phyloP scores from a whole-genome alignment of 2,888 invertebrate species.

The Cosmopolites sordidus region DNA sequence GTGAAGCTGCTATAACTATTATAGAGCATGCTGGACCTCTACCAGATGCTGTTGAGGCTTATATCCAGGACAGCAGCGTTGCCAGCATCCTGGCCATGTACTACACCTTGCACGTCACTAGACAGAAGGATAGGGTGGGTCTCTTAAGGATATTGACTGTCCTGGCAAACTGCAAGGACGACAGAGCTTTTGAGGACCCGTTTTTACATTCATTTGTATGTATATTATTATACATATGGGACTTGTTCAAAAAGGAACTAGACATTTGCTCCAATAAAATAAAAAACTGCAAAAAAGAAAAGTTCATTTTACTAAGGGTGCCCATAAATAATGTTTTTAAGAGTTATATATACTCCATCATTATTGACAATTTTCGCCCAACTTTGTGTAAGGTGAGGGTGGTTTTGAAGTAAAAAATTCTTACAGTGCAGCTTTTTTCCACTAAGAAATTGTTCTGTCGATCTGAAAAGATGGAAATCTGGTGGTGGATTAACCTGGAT shows the following conservation, averaged over 20 bases:
- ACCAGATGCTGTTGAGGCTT: constrained; percentile 89
- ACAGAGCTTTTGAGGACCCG: constrained; percentile 91
- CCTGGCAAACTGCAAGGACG: constrained; percentile 84
- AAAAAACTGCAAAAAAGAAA: too few species aligned
- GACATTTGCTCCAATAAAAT: too few species aligned
- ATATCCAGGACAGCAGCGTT: constrained; percentile 85
- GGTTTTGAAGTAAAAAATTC: too few species aligned
- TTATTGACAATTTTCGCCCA: too few species aligned
- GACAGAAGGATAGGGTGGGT: constrained; percentile 74
- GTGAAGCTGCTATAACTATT: constrained; percentile 87
- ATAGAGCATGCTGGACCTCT: constrained; percentile 92
- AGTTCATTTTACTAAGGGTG: too few species aligned
- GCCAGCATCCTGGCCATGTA: constrained; percentile 93
- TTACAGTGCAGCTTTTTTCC: too few species aligned
- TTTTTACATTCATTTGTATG: constrained; percentile 84
- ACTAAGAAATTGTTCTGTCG: too few species aligned
- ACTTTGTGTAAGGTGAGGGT: too few species aligned
- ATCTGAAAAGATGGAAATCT: too few species aligned
- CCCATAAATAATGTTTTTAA: too few species aligned
- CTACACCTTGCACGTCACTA: constrained; percentile 84
- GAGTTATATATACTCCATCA: too few species aligned
- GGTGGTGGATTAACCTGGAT: too few species aligned
- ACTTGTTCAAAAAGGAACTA: constrained; percentile 3
- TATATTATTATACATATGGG: constrained; percentile 4
- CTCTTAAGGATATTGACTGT: constrained; percentile 84